Base-by-base conservation (phyloP, 2,888 invertebrate species). In the Drosophila kuntzei region DNA sequence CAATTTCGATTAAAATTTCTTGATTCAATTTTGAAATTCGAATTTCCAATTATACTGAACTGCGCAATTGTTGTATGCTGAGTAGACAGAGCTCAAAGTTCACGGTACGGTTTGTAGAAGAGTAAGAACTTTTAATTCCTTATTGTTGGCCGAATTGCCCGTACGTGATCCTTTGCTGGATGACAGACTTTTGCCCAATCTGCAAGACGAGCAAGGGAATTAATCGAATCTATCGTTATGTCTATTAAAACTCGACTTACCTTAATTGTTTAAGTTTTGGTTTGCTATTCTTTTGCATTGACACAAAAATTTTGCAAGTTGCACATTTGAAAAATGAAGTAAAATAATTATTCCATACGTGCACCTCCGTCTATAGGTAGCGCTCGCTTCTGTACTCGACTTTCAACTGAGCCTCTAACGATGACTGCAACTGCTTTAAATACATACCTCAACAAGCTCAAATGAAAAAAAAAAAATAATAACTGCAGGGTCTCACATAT, bases 61-160 rank as follows among this genome's bases (percentile, higher is more conserved):
- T 66, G 77, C 71, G 80, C 73, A 63, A 14, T 54, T 51, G 14
- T 11, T 32, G 9, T 72, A 79, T 72, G 20, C 68, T 71, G 63
- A 44, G 55, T 34, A 32, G 16, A 1, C 39, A 27, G 25, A 49
- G 64, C 37, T 60, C 20, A 57, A 57, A 69, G 72, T 76, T 92
- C 92, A 92, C 82, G 92, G 92, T 44, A 92, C 92, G 89, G 91
- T 90, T 71, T 92, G 91, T 50, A 92, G 85, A 27, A 91, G 84
- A 8, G 92, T 92, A 11, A 92, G 76, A 37, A 92, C 92, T 76
- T 91, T 87, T 20, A 92, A 89, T 85, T 92, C 92, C 67, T 92
- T 82, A 76, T 90, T 88, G 67, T 92, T 92, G 34, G 87, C 92
- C 43, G 92, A 90, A 74, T 92, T 92, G 41, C 92, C 92, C 14